Evolutionary conservation across 2,797 vertebrate species (phyloP).

Genomic region (Anniella stebbinsi): DNA sequence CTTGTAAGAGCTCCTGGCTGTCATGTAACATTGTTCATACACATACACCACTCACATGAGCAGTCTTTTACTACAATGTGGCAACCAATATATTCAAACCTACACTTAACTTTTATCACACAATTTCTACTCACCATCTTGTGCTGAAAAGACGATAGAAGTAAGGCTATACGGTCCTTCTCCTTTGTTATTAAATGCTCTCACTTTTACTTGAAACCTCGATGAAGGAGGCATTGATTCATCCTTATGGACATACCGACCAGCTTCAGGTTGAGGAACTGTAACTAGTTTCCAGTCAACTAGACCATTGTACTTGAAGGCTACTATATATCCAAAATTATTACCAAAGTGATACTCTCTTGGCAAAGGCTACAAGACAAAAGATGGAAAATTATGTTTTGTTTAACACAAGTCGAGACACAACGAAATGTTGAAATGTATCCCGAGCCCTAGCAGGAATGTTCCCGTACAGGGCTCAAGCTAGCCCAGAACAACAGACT

Average conservation of each 20-base stretch:
- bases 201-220: constrained; percentile 93
- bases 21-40: neutral
- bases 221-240: constrained; percentile 85
- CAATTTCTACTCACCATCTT: constrained; percentile 86
- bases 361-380: constrained; percentile 88
- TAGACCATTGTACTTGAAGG: constrained; percentile 88
- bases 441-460: neutral
- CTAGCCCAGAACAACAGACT: neutral
- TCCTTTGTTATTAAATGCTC: constrained; percentile 92
- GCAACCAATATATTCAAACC: neutral
- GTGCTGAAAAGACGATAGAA: constrained; percentile 88
- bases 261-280: constrained; percentile 87
- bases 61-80: neutral
- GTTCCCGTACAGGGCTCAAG: neutral
- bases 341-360: constrained; percentile 93
- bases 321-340: constrained; percentile 94
- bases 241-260: constrained; percentile 92
- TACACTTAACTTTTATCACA: neutral
- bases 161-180: constrained; percentile 93
- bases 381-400: constrained; percentile 12
- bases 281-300: constrained; percentile 91
- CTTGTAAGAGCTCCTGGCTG: neutral
- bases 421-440: neutral
- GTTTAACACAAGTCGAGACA: constrained; percentile 11
- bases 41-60: neutral